Conservation (phyloP, 2,797 vertebrate genomes). For the Lithobates pipiens region DNA sequence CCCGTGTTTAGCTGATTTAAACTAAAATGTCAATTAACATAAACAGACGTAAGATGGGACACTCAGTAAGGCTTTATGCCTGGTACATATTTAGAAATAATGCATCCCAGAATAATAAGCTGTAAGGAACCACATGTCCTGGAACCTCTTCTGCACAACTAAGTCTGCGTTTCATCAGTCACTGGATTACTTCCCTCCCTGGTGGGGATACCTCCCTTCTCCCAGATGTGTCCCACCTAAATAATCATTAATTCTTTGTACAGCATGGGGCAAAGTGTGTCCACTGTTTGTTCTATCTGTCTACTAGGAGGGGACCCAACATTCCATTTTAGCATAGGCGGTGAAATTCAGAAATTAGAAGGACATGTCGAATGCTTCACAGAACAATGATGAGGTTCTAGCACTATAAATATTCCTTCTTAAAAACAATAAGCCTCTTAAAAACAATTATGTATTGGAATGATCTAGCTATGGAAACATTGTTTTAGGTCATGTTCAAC, state of each 20-base stretch:
- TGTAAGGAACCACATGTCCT: not conserved
- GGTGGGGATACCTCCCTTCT: not conserved
- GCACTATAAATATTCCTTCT: too few relatives aligned
- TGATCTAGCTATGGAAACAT: too few relatives aligned
- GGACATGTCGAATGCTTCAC: not conserved
- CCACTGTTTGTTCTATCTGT: not conserved
- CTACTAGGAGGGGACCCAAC: not conserved
- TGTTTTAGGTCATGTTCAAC: too few relatives aligned
- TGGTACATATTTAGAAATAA: not conserved
- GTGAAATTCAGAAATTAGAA: not conserved
- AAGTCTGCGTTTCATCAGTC: constrained; percentile 4
- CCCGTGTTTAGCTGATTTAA: too few relatives aligned
- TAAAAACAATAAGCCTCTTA: too few relatives aligned
- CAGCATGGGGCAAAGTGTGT: not conserved
- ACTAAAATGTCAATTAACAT: too few relatives aligned
- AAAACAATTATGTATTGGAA: too few relatives aligned
- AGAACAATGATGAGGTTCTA: not conserved
- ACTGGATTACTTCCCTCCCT: not conserved
- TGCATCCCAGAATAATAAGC: not conserved
- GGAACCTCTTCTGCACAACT: not conserved
- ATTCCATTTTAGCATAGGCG: not conserved
- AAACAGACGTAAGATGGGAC: not conserved
- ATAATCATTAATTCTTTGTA: not conserved
- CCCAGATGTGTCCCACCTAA: not conserved
- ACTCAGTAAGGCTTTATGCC: too few relatives aligned